Conservation (phyloP, 2,888 invertebrate species). For the Clitarchus hookeri region DNA sequence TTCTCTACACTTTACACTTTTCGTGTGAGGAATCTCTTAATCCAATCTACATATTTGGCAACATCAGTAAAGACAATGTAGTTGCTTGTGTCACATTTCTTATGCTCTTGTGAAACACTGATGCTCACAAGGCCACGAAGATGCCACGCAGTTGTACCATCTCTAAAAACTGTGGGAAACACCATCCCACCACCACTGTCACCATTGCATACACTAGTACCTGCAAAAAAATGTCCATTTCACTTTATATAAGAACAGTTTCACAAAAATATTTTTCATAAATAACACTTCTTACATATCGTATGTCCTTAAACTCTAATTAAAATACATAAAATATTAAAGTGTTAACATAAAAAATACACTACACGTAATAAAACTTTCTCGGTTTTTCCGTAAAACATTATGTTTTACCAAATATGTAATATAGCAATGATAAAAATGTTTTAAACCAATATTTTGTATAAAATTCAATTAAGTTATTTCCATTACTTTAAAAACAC, state of each 20-base stretch:
- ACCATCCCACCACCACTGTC: constrained; percentile 56
- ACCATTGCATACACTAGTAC: constrained; percentile 62
- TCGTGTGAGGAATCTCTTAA: constrained; percentile 44
- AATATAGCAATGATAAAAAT: no score
- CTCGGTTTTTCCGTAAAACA: no score
- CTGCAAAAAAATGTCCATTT: constrained; percentile 49
- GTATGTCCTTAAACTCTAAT: no score
- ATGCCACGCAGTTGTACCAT: constrained; percentile 35
- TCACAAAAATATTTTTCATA: not conserved
- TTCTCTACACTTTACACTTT: not conserved
- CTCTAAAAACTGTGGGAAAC: constrained; percentile 45
- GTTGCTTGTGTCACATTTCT: constrained; percentile 62
- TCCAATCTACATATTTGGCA: constrained; percentile 63
- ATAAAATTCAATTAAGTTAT: no score
- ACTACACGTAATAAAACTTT: no score
- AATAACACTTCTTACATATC: not conserved
- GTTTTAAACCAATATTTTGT: no score
- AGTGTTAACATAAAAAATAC: no score
- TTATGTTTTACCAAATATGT: no score
- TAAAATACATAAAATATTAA: no score
- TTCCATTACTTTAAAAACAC: no score
- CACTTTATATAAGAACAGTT: not conserved
- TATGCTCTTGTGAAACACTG: constrained; percentile 61
- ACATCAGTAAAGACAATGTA: constrained; percentile 67
- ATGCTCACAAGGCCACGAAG: constrained; percentile 57